These are phyloP conservation scores for Penaeus indicus DNA, from an alignment of 1,140 invertebrate genomes.

Conservation along the genomic window DNA sequence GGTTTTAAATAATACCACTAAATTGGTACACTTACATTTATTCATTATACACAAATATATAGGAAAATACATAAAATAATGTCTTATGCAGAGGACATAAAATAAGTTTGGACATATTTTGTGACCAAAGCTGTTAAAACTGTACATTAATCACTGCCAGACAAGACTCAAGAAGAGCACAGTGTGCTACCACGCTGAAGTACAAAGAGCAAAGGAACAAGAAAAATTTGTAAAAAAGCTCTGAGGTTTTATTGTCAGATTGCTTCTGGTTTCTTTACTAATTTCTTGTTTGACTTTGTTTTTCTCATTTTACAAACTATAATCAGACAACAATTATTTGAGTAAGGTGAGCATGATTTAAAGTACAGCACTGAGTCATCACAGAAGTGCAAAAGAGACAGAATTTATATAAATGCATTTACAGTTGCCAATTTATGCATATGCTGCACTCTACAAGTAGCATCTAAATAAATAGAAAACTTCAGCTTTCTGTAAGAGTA, in stretches of 20 bases:
- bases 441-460: too few relatives aligned
- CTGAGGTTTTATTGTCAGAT: neutral
- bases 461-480: too few relatives aligned
- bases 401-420: too few relatives aligned
- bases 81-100: constrained; percentile 63
- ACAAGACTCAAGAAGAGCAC: constrained; percentile 38
- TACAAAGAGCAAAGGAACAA: constrained; percentile 40
- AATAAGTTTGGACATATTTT: constrained; percentile 59
- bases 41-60: constrained; percentile 65
- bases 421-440: too few relatives aligned
- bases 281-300: neutral
- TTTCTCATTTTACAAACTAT: constrained; percentile 1
- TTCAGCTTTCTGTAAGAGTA: too few relatives aligned
- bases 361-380: neutral
- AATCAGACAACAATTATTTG: neutral
- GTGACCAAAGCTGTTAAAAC: constrained; percentile 58
- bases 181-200: constrained; percentile 31
- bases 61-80: constrained; percentile 66
- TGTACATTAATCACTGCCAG: constrained; percentile 52
- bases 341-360: too few relatives aligned
- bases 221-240: constrained; percentile 43
- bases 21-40: constrained; percentile 62
- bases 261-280: constrained; percentile 6
- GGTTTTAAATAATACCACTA: too few relatives aligned
- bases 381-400: constrained; percentile 27